Evolutionary conservation across 2,888 invertebrate species (phyloP).

Genomic region (Habroteleia sp.): DNA sequence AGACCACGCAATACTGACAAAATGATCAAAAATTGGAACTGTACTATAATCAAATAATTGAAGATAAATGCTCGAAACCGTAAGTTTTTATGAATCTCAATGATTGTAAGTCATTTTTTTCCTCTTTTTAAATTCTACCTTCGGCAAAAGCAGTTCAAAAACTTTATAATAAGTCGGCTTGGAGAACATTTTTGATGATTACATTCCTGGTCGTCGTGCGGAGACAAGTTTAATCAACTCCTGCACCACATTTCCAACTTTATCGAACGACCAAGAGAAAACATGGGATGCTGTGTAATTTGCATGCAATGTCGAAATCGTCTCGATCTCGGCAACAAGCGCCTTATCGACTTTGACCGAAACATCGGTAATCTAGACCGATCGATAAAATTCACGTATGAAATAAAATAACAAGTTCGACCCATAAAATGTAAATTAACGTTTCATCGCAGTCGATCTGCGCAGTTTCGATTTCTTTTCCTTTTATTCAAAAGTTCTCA

Average conservation of each 20-base stretch:
- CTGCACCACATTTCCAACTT: slow-evolving; percentile 37
- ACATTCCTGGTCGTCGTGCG: slow-evolving; percentile 24
- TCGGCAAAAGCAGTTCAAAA: background rate
- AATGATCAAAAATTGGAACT: too few species aligned
- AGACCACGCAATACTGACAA: too few species aligned
- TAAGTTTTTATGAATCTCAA: too few species aligned
- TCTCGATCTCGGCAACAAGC: slow-evolving; percentile 48
- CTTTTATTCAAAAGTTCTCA: too few species aligned
- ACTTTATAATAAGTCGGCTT: slow-evolving; percentile 38
- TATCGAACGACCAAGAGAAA: slow-evolving; percentile 35
- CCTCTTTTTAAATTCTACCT: too few species aligned
- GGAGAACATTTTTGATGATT: slow-evolving; percentile 39
- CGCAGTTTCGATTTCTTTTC: too few species aligned
- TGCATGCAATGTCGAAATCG: slow-evolving; percentile 49
- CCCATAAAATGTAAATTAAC: slow-evolving; percentile 25
- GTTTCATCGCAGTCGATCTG: background rate
- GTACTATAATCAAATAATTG: too few species aligned
- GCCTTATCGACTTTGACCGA: slow-evolving; percentile 37
- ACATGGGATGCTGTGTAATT: slow-evolving; percentile 48
- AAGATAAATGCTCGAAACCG: too few species aligned
- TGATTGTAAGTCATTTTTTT: too few species aligned
- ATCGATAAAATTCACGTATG: slow-evolving; percentile 40
- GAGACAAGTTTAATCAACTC: slow-evolving; percentile 50
- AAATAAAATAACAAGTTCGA: slow-evolving; percentile 10
- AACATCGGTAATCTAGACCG: slow-evolving; percentile 41